Evolutionary conservation across 2,113 vertebrate genomes (phyloP).

Genomic region (Lipophrys pholis): DNA sequence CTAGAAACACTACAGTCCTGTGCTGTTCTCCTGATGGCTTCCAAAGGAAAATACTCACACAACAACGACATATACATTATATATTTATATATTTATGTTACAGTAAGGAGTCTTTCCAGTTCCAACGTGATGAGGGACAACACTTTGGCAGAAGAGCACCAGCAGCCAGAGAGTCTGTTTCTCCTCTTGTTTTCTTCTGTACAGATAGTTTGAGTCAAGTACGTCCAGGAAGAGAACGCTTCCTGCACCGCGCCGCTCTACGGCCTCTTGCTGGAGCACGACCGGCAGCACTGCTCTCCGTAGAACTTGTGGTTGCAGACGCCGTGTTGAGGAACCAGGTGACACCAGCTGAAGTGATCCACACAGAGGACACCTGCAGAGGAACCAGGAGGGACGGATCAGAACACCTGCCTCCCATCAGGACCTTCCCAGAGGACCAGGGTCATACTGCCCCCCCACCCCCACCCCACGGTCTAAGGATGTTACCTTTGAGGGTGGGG

Average conservation of each 20-base stretch:
- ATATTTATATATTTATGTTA: slow-evolving; percentile 32
- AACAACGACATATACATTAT: slow-evolving; percentile 35
- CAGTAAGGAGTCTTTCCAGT: slow-evolving; percentile 62
- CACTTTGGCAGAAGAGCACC: slow-evolving; percentile 48
- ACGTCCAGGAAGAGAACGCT: slow-evolving; percentile 74
- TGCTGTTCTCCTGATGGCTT: slow-evolving; percentile 62
- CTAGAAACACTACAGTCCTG: slow-evolving; percentile 54
- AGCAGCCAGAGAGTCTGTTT: slow-evolving; percentile 33
- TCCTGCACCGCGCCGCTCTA: slow-evolving; percentile 23
- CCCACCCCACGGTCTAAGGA: no score
- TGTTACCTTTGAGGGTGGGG: slow-evolving; percentile 60
- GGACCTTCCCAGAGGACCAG: not conserved
- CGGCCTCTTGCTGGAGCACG: slow-evolving; percentile 89
- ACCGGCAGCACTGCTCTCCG: slow-evolving; percentile 94
- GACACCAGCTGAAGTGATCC: slow-evolving; percentile 95
- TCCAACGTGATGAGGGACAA: slow-evolving; percentile 23
- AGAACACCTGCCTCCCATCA: not conserved
- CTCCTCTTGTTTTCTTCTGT: slow-evolving; percentile 28
- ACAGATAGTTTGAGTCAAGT: slow-evolving; percentile 68
- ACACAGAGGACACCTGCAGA: slow-evolving; percentile 88
- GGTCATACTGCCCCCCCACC: no score
- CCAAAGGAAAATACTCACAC: slow-evolving; percentile 48
- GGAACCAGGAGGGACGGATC: not conserved
- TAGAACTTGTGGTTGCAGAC: slow-evolving; percentile 98
- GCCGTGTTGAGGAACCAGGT: slow-evolving; percentile 93